Evolutionary conservation across 2,113 vertebrate species (phyloP), one percentile per base, ranked within the genome.

Genomic region (Misgurnus anguillicaudatus): DNA sequence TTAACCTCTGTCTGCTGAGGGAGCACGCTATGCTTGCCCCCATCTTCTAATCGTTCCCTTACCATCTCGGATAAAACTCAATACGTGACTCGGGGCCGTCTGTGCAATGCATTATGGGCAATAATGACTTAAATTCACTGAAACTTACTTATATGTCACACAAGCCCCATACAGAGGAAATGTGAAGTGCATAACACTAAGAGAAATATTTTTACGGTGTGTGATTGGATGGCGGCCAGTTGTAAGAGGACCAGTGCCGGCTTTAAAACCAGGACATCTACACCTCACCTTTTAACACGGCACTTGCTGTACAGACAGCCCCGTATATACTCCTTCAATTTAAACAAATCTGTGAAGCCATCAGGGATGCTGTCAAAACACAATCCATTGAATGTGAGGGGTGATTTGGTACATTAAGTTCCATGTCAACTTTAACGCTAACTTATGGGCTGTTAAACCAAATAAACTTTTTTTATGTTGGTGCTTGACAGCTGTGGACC

Each of bases 201-300:
- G 21, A 74, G 8, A 74, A 74, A 62, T 47, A 47, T 74, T 9
- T 5, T 74, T 61, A 9, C 8, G 3, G 55, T 31, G 68, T 70
- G 57, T 62, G 58, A 74, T 74, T 62, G 62, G 57, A 74, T 74
- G 47, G 58, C 61, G 31, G 71, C 39, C 41, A 74, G 57, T 9
- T 45, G 39, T 7, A 74, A 45, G 71, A 61, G 31, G n/a, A 74
- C 55, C 57, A n/a, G 31, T 58, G 69, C 51, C 69, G 39, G 38
- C 3, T 1, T 16, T 51, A 72, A 16, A 61, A 24, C 19, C 21
- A 42, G 13, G n/a, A 9, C 39, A 31, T 61, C 57, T 74, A 62
- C 36, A 76, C 14, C 10, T 19, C 3, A 10, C 41, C 24, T 39
- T 19, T 51, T 64, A 51, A 64, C 58, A 64, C 13, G 0, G 19